phyloP scores from a whole-genome alignment of 1,140 invertebrate species.

The Formica selysi region DNA sequence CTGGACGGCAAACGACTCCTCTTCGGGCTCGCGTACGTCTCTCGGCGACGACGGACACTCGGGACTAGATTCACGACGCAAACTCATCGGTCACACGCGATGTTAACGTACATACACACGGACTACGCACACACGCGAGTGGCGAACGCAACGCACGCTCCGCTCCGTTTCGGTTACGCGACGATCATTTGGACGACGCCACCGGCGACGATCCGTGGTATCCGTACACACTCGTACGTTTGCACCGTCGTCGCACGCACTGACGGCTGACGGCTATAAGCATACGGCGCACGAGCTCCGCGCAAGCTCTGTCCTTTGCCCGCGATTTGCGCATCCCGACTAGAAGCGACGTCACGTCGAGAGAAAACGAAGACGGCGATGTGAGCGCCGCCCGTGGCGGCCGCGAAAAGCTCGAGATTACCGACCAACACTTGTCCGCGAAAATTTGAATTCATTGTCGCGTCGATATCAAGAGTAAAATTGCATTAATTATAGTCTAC shows the following conservation, averaged over 20 bases:
- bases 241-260: conserved; percentile 32
- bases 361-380: not conserved
- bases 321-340: not conserved
- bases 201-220: conserved; percentile 7
- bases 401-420: not conserved
- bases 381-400: not conserved
- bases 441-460: not conserved
- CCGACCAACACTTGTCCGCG: not conserved
- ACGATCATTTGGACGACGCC: conserved; percentile 37
- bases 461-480: not conserved
- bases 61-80: conserved; percentile 73
- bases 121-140: not conserved
- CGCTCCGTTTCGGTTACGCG: not conserved
- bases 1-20: conserved; percentile 68
- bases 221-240: not conserved
- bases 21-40: conserved; percentile 63
- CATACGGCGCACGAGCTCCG: not conserved
- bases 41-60: conserved; percentile 44
- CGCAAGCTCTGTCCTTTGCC: conserved; percentile 9
- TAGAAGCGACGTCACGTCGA: not conserved
- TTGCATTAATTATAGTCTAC: too few relatives aligned
- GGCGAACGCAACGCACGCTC: conserved; percentile 32
- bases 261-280: not conserved
- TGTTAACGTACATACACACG: not conserved
- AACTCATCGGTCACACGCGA: conserved; percentile 73